These are phyloP conservation scores for Paguma larvata DNA, from an alignment of 2,797 vertebrate genomes.

Conservation along the genomic window DNA sequence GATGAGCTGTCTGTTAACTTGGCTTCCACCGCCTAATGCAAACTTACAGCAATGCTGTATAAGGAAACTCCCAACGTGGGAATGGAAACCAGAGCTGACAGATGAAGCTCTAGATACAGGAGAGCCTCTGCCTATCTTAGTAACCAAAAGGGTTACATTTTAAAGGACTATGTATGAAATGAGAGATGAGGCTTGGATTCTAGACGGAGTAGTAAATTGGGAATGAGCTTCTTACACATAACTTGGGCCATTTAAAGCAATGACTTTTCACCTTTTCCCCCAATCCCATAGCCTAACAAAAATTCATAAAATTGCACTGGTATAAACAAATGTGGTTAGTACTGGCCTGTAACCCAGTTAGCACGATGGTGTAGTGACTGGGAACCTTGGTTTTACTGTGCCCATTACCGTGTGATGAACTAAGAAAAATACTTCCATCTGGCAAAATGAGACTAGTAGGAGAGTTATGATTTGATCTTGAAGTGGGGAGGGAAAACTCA, in stretches of 20 bases:
- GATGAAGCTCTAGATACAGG: not conserved
- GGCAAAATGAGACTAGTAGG: not conserved
- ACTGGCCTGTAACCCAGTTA: not conserved
- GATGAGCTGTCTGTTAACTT: not conserved
- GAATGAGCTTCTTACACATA: not conserved
- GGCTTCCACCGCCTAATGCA: not conserved
- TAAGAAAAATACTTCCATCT: not conserved
- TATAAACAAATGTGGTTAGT: not conserved
- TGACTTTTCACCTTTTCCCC: not conserved
- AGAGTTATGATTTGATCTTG: not conserved
- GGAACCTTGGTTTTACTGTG: rapidly evolving
- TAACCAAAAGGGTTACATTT: not conserved
- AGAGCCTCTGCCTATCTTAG: not conserved
- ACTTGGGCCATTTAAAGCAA: not conserved
- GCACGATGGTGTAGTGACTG: not conserved
- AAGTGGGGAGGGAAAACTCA: not conserved
- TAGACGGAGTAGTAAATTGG: not conserved
- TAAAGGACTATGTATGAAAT: not conserved
- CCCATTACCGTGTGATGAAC: not conserved
- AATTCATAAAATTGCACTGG: not conserved
- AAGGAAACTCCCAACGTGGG: not conserved
- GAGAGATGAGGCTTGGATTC: not conserved
- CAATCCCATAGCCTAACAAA: not conserved
- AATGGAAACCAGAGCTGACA: not conserved
- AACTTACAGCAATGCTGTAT: not conserved